A percentile compares a stretch with the other conserved stretches of the same genome.
Conservation (phyloP, 2,888 invertebrate species). For the Pachycephus smyrnensis region DNA sequence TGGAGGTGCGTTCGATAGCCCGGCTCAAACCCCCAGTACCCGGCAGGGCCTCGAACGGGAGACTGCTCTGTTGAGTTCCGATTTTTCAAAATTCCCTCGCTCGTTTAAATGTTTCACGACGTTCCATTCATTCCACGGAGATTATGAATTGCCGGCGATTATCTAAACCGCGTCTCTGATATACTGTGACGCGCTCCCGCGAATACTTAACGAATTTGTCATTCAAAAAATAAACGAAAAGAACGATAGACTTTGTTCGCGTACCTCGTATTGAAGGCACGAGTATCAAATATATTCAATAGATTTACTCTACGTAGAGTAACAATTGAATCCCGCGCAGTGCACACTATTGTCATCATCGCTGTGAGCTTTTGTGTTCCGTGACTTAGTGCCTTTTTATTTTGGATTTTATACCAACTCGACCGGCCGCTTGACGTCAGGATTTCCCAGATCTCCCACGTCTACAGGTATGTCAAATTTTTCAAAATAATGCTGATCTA, state of each 20-base stretch:
- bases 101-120: slow-evolving; percentile 9
- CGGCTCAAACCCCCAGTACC: slow-evolving; percentile 59
- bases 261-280: neutral
- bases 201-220: neutral
- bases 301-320: neutral
- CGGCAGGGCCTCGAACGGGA: slow-evolving; percentile 62
- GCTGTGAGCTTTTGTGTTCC: slow-evolving; percentile 25
- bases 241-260: neutral
- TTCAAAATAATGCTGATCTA: neutral
- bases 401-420: slow-evolving; percentile 20
- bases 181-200: neutral
- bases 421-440: neutral
- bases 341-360: slow-evolving; percentile 8
- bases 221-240: neutral
- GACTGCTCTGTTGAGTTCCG: slow-evolving; percentile 42
- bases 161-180: neutral
- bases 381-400: slow-evolving; percentile 27
- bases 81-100: slow-evolving; percentile 22
- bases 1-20: slow-evolving; percentile 63
- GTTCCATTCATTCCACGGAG: neutral
- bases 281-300: neutral
- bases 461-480: neutral
- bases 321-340: neutral
- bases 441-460: neutral
- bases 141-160: neutral